Percentiles rank a stretch among this genome's conserved stretches.
phyloP scores from a whole-genome alignment of 2,113 vertebrate species.

The Desmodus rotundus region DNA sequence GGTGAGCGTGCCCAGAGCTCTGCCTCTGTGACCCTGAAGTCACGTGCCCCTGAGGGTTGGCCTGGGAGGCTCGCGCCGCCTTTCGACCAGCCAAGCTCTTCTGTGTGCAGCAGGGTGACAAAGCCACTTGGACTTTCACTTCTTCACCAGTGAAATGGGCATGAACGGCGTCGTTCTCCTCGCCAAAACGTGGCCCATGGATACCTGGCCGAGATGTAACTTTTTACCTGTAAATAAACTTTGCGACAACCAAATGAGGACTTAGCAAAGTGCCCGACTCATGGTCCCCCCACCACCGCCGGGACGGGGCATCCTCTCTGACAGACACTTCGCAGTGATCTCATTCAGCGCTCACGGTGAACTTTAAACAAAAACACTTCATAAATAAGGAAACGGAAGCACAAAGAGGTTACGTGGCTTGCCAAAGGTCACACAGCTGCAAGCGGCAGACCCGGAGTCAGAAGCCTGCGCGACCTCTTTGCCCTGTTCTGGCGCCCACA shows the following conservation, averaged over 20 bases:
- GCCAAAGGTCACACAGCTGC: neutral
- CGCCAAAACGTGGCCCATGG: neutral
- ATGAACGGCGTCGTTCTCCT: neutral
- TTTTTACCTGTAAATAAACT: neutral
- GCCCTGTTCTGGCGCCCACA: rapidly evolving
- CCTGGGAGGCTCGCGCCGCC: neutral
- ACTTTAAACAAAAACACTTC: neutral
- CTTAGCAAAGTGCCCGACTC: neutral
- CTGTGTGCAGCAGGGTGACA: neutral
- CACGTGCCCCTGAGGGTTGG: neutral
- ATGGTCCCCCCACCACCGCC: rapidly evolving
- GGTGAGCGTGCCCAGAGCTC: constrained; percentile 44
- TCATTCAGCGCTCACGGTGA: neutral
- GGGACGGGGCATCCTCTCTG: rapidly evolving
- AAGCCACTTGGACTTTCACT: rapidly evolving
- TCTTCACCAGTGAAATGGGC: neutral
- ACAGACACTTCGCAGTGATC: neutral
- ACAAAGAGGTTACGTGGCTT: neutral
- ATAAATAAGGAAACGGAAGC: neutral
- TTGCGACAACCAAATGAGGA: neutral
- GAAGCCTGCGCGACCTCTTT: too few species aligned
- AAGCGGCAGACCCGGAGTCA: neutral
- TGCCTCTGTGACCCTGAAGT: neutral
- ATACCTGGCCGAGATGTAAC: neutral
- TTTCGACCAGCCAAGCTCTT: neutral